phyloP scores from a whole-genome alignment of 2,797 vertebrate genomes.

The Semotilus atromaculatus region DNA sequence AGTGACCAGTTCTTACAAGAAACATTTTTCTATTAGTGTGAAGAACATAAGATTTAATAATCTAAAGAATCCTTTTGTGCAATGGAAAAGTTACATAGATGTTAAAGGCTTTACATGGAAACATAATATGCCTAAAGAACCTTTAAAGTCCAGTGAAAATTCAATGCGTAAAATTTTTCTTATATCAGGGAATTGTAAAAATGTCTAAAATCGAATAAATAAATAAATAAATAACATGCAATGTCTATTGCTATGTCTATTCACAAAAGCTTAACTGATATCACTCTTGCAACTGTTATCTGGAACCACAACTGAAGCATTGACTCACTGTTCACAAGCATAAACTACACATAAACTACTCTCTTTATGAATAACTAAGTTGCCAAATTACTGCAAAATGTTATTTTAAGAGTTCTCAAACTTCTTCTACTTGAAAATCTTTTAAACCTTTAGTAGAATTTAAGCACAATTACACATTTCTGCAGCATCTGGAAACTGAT shows the following conservation, averaged over 20 bases:
- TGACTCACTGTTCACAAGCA: background rate
- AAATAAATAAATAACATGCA: background rate
- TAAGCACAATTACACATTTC: background rate
- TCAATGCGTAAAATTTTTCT: background rate
- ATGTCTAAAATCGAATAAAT: too few relatives aligned
- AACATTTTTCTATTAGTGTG: background rate
- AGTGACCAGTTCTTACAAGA: background rate
- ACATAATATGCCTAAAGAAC: background rate
- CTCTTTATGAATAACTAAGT: background rate
- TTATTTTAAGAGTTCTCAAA: background rate
- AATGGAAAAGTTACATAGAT: background rate
- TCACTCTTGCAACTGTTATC: background rate
- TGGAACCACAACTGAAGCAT: background rate
- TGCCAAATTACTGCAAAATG: background rate
- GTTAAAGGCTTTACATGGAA: background rate
- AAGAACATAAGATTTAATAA: background rate
- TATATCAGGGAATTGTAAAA: background rate
- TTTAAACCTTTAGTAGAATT: background rate
- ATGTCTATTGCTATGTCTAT: too few relatives aligned
- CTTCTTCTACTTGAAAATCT: background rate
- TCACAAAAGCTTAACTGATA: conserved; percentile 3
- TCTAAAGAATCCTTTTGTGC: background rate
- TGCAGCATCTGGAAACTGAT: background rate
- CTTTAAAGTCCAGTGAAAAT: background rate
- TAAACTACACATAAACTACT: background rate